Conservation (phyloP, 1,140 invertebrate species). For the Pissodes strobi region DNA sequence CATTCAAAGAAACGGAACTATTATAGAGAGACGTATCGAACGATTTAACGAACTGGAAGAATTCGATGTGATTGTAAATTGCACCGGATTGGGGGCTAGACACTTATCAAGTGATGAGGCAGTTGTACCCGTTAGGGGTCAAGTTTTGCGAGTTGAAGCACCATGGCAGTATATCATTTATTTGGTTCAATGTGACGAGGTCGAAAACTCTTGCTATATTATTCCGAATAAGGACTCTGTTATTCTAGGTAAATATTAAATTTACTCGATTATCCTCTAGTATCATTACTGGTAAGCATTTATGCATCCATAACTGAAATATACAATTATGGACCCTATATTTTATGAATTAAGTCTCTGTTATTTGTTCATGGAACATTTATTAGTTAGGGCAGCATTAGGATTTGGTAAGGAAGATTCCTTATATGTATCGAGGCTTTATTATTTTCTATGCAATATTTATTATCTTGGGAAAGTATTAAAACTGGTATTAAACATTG, state of each 20-base stretch:
- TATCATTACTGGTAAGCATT: no score
- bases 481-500: no score
- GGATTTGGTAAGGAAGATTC: no score
- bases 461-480: no score
- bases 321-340: no score
- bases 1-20: background rate
- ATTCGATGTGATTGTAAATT: slow-evolving; percentile 75
- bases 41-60: slow-evolving; percentile 59
- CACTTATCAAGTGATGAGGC: slow-evolving; percentile 62
- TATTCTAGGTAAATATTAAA: slow-evolving; percentile 71
- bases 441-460: no score
- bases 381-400: no score
- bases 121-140: slow-evolving; percentile 70
- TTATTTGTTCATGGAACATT: no score
- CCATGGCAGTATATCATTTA: slow-evolving; percentile 65
- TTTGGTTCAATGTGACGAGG: slow-evolving; percentile 62
- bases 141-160: slow-evolving; percentile 67
- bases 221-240: slow-evolving; percentile 72
- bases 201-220: slow-evolving; percentile 63
- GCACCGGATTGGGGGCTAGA: slow-evolving; percentile 67
- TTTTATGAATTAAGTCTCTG: no score
- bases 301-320: no score
- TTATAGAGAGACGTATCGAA: slow-evolving; percentile 51
- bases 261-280: no score
- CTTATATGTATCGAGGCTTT: no score